Evolutionary conservation across 2,797 vertebrate genomes (phyloP), one percentile per base, ranked within the genome.

Genomic region (Mallotus villosus): DNA sequence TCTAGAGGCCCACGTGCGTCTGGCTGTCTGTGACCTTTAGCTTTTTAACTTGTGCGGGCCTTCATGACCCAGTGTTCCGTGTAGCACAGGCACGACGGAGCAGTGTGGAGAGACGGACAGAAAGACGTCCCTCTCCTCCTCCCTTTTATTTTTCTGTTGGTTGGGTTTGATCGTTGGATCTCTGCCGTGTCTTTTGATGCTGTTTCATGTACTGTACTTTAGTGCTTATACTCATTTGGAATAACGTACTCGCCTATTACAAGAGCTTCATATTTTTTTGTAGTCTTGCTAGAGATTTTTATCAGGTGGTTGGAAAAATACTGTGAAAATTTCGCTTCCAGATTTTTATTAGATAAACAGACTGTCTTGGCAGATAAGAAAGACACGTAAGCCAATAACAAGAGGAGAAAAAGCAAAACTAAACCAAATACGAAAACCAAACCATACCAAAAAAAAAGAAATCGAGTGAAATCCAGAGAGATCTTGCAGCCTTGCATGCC

Each of bases 271-370:
- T 93, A 88, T 91, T 92, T 92, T 91, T 89, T 92, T 89, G 82
- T 93, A 93, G 92, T 93, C 78, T 90, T 93, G 91, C 88, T 94
- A 92, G 89, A 94, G 89, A 93, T 92, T 93, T 91, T 92, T 93
- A 95, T 94, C 92, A 93, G 93, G 93, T 94, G 93, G 93, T 89
- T 93, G 88, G 86, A 91, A 90, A 93, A 92, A 93, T 92, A 94
- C 93, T 94, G 94, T 94, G 93, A 95, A 94, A 93, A 92, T 93
- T 92, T 93, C 92, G 91, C 91, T 93, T 93, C 91, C 92, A 89
- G 91, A 93, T 90, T 92, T 92, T 91, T 92, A 92, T 91, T 91
- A 92, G 91, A 90, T 86, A 85, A 90, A 55, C 61, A 73, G 85
- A 89, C 88, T 87, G 85, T 91, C 88, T 82, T 78, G 84, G 84